Evolutionary conservation across 2,113 vertebrate species (phyloP), one percentile per base, ranked within the genome.

Genomic region (Numida meleagris): DNA sequence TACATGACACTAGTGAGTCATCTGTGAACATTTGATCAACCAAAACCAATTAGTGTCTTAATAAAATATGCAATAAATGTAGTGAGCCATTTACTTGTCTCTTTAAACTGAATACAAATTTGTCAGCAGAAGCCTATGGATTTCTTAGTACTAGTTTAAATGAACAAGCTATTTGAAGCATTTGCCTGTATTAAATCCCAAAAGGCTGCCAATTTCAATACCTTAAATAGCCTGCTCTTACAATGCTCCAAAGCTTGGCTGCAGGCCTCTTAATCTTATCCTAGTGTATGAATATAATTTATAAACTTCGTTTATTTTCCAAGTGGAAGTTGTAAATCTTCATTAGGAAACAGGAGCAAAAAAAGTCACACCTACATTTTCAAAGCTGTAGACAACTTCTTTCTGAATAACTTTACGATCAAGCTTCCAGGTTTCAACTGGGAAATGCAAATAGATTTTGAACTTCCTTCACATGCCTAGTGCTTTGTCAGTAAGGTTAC

Each of bases 401-500:
- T 92, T 85, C 43, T 14, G 45, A 89, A 43, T 36, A 66, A 78
- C 15, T 36, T 61, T 81, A 10, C 66, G 90, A 81, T 80, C 59
- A 53, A 73, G 65, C 59, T 90, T 74, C 82, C 53, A 46, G 72
- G 84, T 94, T 93, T 91, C 87, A 93, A 58, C 70, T 90, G 85
- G 86, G 86, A 83, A 90, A 91, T 46, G 96, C 90, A 85, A 84
- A 95, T 96, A 82, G 85, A 86, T 93, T 95, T 76, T 93, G 75
- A 95, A 85, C 66, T 90, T 89, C 71, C 94, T 75, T 85, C 93
- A 86, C 87, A 63, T 25, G 77, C 94, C 91, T 90, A 86, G 93
- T 92, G 93, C 92, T 95, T 92, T 97, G 92, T 94, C 95, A 94
- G 93, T 96, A 92, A 96, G 95, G 96, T 96, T 91, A 92, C 91